These are phyloP conservation scores for Drosophila virilis DNA, from an alignment of 1,140 invertebrate genomes.

Conservation along the genomic window DNA sequence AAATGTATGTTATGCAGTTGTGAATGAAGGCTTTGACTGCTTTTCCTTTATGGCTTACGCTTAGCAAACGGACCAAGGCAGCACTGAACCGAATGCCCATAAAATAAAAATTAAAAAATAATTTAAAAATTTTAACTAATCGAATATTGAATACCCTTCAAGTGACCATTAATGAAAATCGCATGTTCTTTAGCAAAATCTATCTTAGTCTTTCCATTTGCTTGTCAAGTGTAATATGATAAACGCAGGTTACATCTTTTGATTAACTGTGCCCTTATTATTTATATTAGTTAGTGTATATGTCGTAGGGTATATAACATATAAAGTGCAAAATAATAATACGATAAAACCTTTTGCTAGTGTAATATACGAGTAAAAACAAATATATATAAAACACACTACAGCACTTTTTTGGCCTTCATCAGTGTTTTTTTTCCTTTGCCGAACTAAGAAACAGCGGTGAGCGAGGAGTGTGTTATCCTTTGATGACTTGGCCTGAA, in stretches of 20 bases:
- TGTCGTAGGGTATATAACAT: too few relatives aligned
- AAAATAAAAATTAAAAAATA: conserved; percentile 2
- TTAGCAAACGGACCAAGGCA: conserved; percentile 16
- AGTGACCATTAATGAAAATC: not conserved
- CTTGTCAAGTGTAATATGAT: too few relatives aligned
- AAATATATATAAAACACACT: too few relatives aligned
- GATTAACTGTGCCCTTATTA: too few relatives aligned
- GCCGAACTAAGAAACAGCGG: too few relatives aligned
- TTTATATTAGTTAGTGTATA: too few relatives aligned
- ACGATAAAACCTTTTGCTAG: too few relatives aligned
- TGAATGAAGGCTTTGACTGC: conserved; percentile 19
- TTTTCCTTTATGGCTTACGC: conserved; percentile 13
- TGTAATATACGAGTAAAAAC: too few relatives aligned
- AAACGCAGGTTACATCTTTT: too few relatives aligned
- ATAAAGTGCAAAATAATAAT: too few relatives aligned
- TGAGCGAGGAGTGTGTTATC: not conserved
- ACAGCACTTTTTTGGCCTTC: not conserved
- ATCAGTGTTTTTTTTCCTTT: not conserved
- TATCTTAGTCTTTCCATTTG: too few relatives aligned
- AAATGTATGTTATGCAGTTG: not conserved
- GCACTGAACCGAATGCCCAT: not conserved
- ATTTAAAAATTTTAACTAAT: not conserved
- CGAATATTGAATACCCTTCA: conserved; percentile 6
- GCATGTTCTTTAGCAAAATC: too few relatives aligned
- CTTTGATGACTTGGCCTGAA: conserved; percentile 16